Evolutionary conservation across 2,888 invertebrate genomes (phyloP).

Genomic region (Cheilosia vulpina): DNA sequence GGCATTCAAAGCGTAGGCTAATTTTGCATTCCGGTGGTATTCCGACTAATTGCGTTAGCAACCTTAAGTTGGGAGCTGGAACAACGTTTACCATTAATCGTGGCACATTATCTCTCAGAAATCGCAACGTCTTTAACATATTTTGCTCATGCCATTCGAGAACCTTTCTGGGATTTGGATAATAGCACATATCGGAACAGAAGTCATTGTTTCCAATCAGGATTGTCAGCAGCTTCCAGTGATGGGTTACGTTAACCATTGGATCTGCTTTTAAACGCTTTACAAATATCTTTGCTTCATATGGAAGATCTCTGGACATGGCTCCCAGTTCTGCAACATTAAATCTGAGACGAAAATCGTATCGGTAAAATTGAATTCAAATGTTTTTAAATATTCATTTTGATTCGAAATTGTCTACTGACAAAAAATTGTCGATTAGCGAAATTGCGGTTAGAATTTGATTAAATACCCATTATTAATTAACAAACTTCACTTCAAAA

Average conservation of each 20-base stretch:
- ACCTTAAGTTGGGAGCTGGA: slow-evolving; percentile 84
- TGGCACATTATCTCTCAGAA: slow-evolving; percentile 86
- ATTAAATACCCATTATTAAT: not conserved
- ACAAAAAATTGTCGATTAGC: not conserved
- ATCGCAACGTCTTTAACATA: slow-evolving; percentile 83
- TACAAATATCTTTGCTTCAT: slow-evolving; percentile 85
- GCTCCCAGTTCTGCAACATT: slow-evolving; percentile 87
- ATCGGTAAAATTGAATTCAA: not conserved
- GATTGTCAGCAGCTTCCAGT: slow-evolving; percentile 87
- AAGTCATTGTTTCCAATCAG: slow-evolving; percentile 87
- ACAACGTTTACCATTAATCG: slow-evolving; percentile 86
- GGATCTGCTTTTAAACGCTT: slow-evolving; percentile 85
- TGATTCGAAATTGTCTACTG: not conserved
- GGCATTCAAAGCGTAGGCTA: slow-evolving; percentile 84
- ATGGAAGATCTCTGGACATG: slow-evolving; percentile 85
- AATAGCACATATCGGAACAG: slow-evolving; percentile 85
- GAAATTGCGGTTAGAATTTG: not conserved
- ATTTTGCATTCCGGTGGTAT: slow-evolving; percentile 83
- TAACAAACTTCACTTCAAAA: too few relatives aligned
- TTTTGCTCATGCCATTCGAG: slow-evolving; percentile 84
- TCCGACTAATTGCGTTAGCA: slow-evolving; percentile 82
- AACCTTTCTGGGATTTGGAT: slow-evolving; percentile 81
- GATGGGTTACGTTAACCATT: slow-evolving; percentile 84
- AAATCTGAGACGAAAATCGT: slow-evolving; percentile 79
- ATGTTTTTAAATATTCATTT: not conserved